These are phyloP conservation scores for Eucera pruinosa DNA, from an alignment of 2,888 invertebrate species.

Conservation along the genomic window DNA sequence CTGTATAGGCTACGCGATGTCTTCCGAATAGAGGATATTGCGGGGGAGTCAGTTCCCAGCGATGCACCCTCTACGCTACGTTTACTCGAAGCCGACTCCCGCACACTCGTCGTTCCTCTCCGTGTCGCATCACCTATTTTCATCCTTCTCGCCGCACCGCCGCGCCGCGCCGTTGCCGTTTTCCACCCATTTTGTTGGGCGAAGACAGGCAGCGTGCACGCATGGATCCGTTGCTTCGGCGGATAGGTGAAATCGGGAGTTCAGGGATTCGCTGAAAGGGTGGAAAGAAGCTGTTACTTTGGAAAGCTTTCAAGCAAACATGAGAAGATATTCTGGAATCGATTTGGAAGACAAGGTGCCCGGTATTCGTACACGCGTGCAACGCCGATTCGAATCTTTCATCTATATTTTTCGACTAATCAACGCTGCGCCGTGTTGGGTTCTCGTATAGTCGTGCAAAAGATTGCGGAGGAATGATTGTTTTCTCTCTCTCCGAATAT, in stretches of 20 bases:
- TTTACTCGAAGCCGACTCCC: slow-evolving; percentile 1
- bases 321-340: slow-evolving; percentile 30
- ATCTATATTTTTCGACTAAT: slow-evolving; percentile 18
- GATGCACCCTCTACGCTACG: slow-evolving; percentile 29
- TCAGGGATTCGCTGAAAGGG: slow-evolving; percentile 40
- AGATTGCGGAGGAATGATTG: background rate
- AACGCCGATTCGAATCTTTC: no score
- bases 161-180: background rate
- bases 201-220: slow-evolving; percentile 38
- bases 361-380: slow-evolving; percentile 23
- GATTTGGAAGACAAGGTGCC: background rate
- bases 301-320: slow-evolving; percentile 57
- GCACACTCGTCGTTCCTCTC: background rate
- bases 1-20: slow-evolving; percentile 5
- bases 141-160: background rate
- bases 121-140: background rate
- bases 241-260: slow-evolving; percentile 51
- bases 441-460: background rate
- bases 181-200: slow-evolving; percentile 40
- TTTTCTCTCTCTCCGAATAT: background rate
- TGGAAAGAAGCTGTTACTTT: slow-evolving; percentile 51
- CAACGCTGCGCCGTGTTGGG: background rate
- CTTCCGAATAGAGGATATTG: slow-evolving; percentile 55
- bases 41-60: slow-evolving; percentile 23
- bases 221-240: slow-evolving; percentile 30